A percentile compares a stretch with the other conserved stretches of the same genome.
These are phyloP conservation scores for Neopelma chrysocephalum DNA, from an alignment of 2,797 vertebrate species.

Conservation along the genomic window DNA sequence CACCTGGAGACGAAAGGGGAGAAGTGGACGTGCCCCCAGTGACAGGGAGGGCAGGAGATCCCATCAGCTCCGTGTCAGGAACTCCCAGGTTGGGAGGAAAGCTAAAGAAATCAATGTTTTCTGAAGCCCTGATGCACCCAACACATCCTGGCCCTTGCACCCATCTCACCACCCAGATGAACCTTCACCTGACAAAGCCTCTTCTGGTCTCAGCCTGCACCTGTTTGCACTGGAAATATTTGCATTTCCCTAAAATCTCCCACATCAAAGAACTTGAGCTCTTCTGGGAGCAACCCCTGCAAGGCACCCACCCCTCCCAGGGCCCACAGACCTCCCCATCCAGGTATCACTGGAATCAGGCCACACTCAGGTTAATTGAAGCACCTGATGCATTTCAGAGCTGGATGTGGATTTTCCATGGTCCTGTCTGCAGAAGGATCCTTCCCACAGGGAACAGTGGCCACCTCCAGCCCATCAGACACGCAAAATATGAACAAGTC, in stretches of 20 bases:
- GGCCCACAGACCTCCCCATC: background rate
- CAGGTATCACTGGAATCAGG: background rate
- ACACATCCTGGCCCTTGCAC: background rate
- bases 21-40: background rate
- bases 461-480: background rate
- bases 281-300: background rate
- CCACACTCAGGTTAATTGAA: background rate
- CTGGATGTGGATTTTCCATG: background rate
- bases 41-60: background rate
- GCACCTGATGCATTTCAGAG: background rate
- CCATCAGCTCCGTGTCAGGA: background rate
- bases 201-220: background rate
- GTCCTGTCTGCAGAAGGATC: background rate
- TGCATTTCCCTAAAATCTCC: background rate
- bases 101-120: background rate
- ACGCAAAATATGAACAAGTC: background rate
- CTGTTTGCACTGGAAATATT: background rate
- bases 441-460: background rate
- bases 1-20: background rate
- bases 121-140: background rate
- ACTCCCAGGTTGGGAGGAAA: background rate
- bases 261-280: background rate
- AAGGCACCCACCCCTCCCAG: background rate
- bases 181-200: background rate
- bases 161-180: background rate